Base-by-base conservation (phyloP, 2,888 invertebrate genomes). In the Girardia tigrina region DNA sequence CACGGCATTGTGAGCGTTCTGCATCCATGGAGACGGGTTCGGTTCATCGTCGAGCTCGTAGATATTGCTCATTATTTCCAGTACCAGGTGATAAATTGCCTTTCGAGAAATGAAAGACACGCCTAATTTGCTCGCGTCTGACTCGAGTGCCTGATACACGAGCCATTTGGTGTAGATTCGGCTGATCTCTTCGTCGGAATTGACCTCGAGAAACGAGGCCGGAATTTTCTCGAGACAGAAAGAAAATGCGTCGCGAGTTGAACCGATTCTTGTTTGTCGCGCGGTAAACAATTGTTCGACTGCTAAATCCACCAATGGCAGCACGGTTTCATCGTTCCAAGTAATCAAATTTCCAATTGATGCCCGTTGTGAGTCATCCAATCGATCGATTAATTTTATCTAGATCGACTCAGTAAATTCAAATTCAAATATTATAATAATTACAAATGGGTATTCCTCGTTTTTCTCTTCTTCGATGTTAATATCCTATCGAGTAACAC, bases 1-100 rank as follows among this genome's bases (percentile, higher is more conserved):
- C 6, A n/a, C 6, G n/a, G 23, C 23, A 16, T 56, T 4, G n/a
- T 20, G 23, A 4, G 56, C 56, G 23, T 56, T 23, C 23, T 56
- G 6, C 56, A 56, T 56, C 56, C 56, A 56, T 12, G 56, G 56
- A n/a, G 23, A 6, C 4, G 56, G 56, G 6, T 56, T 16, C 6
- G n/a, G 56, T n/a, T 56, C 56, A n/a, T 56, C 56, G n/a, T 56
- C 56, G n/a, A 56, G 23, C 23, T 56, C 56, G 23, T 56, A 56
- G 23, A 56, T 56, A 4, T n/a, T 4, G n/a, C 23, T 23, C 56
- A 56, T 56, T 56, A 56, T 56, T n/a, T 56, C 56, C 4, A 56
- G n/a, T 20, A 56, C 56, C 4, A 16, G 8, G n/a, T 56, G 56
- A 56, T 20, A 56, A 8, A 56, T n/a, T 2, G 56, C 4, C 4